phyloP scores from a whole-genome alignment of 2,797 vertebrate species.

The Ceyx erithaca region DNA sequence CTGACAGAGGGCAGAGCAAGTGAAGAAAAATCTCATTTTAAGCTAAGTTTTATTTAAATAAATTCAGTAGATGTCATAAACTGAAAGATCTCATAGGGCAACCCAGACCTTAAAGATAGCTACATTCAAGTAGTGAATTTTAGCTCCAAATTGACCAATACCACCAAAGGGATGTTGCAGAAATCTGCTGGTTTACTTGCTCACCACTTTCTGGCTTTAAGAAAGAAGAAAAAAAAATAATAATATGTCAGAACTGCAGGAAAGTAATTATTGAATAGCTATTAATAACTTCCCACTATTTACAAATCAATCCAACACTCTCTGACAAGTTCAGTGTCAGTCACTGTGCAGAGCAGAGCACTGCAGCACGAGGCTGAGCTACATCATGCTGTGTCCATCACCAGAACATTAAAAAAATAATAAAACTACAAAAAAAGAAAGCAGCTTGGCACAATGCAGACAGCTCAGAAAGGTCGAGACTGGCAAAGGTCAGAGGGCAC shows the following conservation, averaged over 20 bases:
- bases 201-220: not conserved
- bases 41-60: not conserved
- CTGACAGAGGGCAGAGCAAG: not conserved
- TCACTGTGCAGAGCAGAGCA: not conserved
- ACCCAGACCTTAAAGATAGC: not conserved
- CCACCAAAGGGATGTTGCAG: not conserved
- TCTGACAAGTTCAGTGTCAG: not conserved
- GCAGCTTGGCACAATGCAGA: not conserved
- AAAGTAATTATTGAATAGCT: not conserved
- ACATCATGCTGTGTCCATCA: not conserved
- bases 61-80: not conserved
- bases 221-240: not conserved
- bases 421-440: not conserved
- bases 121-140: not conserved
- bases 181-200: not conserved
- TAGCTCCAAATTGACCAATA: not conserved
- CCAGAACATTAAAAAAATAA: not conserved
- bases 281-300: slow-evolving; percentile 3
- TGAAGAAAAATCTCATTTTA: not conserved
- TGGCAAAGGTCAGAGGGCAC: slow-evolving; percentile 37
- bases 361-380: not conserved
- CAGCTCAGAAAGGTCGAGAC: slow-evolving; percentile 18
- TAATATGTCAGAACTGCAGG: not conserved
- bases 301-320: slow-evolving; percentile 13
- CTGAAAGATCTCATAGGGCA: not conserved